These are phyloP conservation scores for Nasonia giraulti DNA, from an alignment of 1,140 invertebrate species.

Conservation along the genomic window DNA sequence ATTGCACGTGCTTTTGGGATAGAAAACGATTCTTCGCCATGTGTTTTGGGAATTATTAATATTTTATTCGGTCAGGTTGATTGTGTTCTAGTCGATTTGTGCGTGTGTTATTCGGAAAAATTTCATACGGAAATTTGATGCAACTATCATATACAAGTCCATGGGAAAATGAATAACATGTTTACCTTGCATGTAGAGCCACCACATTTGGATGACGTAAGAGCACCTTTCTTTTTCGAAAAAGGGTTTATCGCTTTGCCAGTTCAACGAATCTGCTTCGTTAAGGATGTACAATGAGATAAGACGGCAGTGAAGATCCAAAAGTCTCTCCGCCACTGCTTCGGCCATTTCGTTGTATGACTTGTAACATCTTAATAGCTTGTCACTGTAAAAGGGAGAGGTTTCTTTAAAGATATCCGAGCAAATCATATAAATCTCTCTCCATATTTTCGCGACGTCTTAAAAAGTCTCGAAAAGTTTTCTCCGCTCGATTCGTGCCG, in stretches of 20 bases:
- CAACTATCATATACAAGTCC: no score
- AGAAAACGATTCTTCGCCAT: not conserved
- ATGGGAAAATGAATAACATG: not conserved
- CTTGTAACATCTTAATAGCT: constrained; percentile 77
- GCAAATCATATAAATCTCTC: not conserved
- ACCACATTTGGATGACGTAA: constrained; percentile 88
- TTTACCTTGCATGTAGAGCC: constrained; percentile 87
- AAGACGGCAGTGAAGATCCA: constrained; percentile 85
- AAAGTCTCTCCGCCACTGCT: constrained; percentile 83
- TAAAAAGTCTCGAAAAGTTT: no score
- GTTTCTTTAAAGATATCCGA: not conserved
- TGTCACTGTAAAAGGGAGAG: constrained; percentile 53
- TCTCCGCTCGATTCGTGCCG: no score
- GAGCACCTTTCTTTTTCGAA: constrained; percentile 83
- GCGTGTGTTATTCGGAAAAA: not conserved
- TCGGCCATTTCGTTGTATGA: constrained; percentile 87
- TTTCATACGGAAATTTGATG: no score
- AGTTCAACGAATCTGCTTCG: constrained; percentile 83
- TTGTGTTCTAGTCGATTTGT: not conserved
- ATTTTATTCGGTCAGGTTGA: not conserved
- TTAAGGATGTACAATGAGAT: constrained; percentile 86
- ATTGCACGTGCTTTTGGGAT: not conserved
- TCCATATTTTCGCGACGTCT: no score
- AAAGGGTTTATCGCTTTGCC: constrained; percentile 78
- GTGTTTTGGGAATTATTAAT: not conserved